Percentiles rank a stretch among this genome's conserved stretches.
phyloP scores from a whole-genome alignment of 2,113 vertebrate species.

The Stomatorhinus ivindoensis region DNA sequence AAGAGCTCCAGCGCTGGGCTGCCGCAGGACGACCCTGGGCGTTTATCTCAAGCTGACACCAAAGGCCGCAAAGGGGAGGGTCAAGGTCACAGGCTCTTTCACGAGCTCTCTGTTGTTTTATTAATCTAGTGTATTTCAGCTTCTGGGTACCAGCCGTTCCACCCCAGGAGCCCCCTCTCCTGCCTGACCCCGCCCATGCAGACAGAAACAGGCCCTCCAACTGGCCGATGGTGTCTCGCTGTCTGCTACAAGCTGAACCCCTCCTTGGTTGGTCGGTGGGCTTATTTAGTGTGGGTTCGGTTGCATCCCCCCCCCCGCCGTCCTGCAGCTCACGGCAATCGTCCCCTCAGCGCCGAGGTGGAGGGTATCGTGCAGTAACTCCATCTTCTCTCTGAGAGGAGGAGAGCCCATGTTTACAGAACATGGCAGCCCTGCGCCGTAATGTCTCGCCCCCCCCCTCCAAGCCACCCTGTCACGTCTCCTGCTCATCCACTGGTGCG shows the following conservation, averaged over 20 bases:
- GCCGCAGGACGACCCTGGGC: neutral
- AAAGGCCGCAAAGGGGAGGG: neutral
- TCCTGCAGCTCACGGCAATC: neutral
- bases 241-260: neutral
- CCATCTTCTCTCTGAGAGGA: constrained; percentile 52
- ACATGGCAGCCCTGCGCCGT: constrained; percentile 57
- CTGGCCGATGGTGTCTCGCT: neutral
- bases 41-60: neutral
- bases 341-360: too few relatives aligned
- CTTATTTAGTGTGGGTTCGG: neutral
- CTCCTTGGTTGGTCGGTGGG: neutral
- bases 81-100: constrained; percentile 35
- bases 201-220: neutral
- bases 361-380: constrained; percentile 38
- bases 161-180: constrained; percentile 21
- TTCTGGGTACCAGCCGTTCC: constrained; percentile 37
- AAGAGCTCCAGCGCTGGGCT: neutral
- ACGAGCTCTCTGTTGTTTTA: constrained; percentile 53
- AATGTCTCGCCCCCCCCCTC: constrained; percentile 40
- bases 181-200: neutral
- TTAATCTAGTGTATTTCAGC: constrained; percentile 54
- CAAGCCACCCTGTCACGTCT: constrained; percentile 55
- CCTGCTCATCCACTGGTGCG: constrained; percentile 53
- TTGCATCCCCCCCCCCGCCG: neutral
- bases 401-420: constrained; percentile 56